Base-by-base conservation (phyloP, 1,140 invertebrate genomes). In the Caenorhabditis latens region DNA sequence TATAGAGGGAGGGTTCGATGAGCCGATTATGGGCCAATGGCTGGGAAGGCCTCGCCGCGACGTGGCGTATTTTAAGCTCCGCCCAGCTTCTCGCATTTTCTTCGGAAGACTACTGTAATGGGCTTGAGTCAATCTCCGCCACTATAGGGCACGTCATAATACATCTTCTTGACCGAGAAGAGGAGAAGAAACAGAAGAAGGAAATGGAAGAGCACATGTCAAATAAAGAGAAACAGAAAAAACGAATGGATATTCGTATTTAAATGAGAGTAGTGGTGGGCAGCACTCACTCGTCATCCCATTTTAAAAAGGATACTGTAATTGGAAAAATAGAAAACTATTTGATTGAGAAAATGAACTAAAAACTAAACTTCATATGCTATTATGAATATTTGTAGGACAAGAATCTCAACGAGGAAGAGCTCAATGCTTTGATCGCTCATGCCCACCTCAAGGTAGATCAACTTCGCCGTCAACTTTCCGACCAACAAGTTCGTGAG, bases 371-470 rank as follows among this genome's bases (percentile, higher is more conserved):
- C 50, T 9, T 3, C 11, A 14, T 50, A 82, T 8, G 21, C 21
- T 2, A 8, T 8, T 57, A 48, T 11, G 13, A 24, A 0, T 42
- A 4, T 14, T 58, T 86, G 32, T 91, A 90, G 86, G 90, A 90
- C 89, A 90, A 92, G 65, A 93, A 93, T 84, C 86, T 94, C 83
- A 92, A 91, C 46, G 93, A 94, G 84, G 93, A 94, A 24, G 94
- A 94, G 87, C 89, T 94, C 48, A 94, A 94, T 89, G 90, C 93
- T 7, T 88, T 94, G 48, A 93, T 94, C 85, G 93, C 93, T 40
- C 94, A 94, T 90, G 94, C 94, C 42, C 94, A 94, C 90, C 89
- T 93, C 55, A 90, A 93, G 43, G 93, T 94, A 86, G 93, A 94
- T 79, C 94, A 94, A 86, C 90, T 94, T 16, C 93, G 94, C 89